These are phyloP conservation scores for Paracanthobrama guichenoti DNA, from an alignment of 2,113 vertebrate genomes.

Conservation along the genomic window DNA sequence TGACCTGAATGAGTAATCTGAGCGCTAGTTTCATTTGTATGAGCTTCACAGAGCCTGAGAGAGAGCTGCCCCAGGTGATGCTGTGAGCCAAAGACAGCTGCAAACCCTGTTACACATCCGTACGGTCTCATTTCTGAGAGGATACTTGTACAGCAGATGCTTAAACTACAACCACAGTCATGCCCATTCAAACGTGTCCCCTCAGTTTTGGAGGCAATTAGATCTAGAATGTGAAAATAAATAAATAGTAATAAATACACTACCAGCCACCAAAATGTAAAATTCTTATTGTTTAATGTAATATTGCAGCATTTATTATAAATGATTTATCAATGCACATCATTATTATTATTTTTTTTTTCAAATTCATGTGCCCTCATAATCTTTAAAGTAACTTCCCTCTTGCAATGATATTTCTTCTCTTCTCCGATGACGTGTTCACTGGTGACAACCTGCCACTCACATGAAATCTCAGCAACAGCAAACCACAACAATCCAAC, in stretches of 20 bases:
- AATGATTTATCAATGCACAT: no score
- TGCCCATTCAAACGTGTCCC: background rate
- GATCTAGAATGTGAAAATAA: background rate
- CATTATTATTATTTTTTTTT: no score
- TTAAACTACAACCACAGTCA: background rate
- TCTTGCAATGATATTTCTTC: no score
- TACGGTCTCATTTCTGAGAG: slow-evolving; percentile 9
- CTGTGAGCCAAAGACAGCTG: background rate
- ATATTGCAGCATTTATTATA: no score
- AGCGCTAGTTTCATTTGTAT: slow-evolving; percentile 52
- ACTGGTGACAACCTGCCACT: no score
- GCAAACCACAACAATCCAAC: no score
- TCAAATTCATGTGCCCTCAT: no score
- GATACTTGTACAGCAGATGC: background rate
- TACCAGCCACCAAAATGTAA: no score
- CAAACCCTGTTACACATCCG: background rate
- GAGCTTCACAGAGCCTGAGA: slow-evolving; percentile 20
- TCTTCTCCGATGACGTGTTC: no score
- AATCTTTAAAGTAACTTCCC: no score
- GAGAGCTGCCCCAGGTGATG: background rate
- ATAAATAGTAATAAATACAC: background rate
- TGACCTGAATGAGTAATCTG: slow-evolving; percentile 60
- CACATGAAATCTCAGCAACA: no score
- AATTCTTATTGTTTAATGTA: no score
- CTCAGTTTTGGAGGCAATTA: background rate